Percentiles rank a stretch among this genome's conserved stretches.
phyloP scores from a whole-genome alignment of 1,140 invertebrate genomes.

The Ctenoplectra terminalis region DNA sequence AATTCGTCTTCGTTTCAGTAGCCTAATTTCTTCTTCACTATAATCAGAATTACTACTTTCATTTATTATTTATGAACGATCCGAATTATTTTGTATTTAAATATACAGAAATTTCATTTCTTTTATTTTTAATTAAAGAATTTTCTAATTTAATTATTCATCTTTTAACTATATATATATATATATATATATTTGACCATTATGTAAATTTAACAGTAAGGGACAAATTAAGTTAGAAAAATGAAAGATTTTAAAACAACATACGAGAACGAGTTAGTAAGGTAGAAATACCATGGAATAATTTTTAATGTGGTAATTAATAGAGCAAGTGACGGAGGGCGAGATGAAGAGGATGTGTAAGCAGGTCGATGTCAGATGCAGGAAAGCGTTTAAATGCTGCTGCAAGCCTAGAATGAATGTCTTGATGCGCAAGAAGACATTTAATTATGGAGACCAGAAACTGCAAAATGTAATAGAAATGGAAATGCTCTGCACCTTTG shows the following conservation, averaged over 20 bases:
- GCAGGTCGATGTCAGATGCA: constrained; percentile 21
- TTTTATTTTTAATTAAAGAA: too few species aligned
- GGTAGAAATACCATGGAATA: neutral
- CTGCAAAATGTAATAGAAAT: neutral
- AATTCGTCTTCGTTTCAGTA: too few species aligned
- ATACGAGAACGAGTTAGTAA: neutral
- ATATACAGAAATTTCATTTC: too few species aligned
- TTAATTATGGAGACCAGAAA: constrained; percentile 11
- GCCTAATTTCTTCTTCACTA: too few species aligned
- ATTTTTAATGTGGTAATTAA: constrained; percentile 25
- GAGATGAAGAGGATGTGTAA: neutral
- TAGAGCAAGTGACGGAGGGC: neutral
- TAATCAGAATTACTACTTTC: too few species aligned
- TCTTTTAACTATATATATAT: too few species aligned
- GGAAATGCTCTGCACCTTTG: neutral
- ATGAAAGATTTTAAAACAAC: neutral
- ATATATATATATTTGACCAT: too few species aligned
- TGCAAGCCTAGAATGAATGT: constrained; percentile 1
- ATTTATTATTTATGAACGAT: too few species aligned
- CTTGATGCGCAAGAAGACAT: neutral
- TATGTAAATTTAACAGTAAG: too few species aligned
- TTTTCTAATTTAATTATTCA: too few species aligned
- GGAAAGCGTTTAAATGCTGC: neutral
- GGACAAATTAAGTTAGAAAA: too few species aligned
- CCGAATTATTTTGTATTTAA: too few species aligned